Evolutionary conservation across 2,888 invertebrate genomes (phyloP), one percentile per base, ranked within the genome.

Genomic region (Mythimna loreyi): DNA sequence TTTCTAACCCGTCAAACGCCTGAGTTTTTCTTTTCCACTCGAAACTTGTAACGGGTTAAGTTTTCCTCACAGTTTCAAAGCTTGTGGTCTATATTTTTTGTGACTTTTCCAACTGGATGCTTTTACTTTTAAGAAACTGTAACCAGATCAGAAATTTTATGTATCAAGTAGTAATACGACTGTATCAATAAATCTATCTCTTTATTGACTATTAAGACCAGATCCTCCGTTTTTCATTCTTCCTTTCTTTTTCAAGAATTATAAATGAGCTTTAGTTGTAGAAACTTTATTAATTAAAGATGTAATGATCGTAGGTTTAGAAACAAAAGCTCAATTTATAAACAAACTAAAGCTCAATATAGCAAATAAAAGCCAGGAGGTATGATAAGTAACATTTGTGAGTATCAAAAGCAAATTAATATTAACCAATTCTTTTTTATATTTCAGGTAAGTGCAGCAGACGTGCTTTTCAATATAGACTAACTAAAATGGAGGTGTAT

Each of bases 1-100:
- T 82, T 82, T 80, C 80, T 67, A 71, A 82, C 78, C 47, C 60
- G 80, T 80, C 68, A 63, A 49, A 65, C 79, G 23, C 9, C 59
- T 47, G 36, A 9, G 56, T 77, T 81, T 82, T 82, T 82, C 80
- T 80, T 28, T 25, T 23, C 9, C 9, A 47, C 3, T 33, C 28
- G 19, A 52, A 53, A 30, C 40, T 40, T 40, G 6, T 3, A 28
- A 61, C 72, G 7, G 65, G 61, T 70, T 45, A 3, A 60, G 58
- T 71, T 79, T 72, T 75, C 80, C 75, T 65, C 43, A 52, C 30
- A 61, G 33, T 19, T 16, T 72, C 5, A 36, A 60, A 53, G 62
- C 65, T 72, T 71, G n/a, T 23, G 33, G 33, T 60, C 13, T 23
- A 13, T 19, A 49, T 50, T 71, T 64, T 64, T 52, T 61, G 11